phyloP scores from a whole-genome alignment of 2,888 invertebrate genomes.

The Pristionchus mayeri region DNA sequence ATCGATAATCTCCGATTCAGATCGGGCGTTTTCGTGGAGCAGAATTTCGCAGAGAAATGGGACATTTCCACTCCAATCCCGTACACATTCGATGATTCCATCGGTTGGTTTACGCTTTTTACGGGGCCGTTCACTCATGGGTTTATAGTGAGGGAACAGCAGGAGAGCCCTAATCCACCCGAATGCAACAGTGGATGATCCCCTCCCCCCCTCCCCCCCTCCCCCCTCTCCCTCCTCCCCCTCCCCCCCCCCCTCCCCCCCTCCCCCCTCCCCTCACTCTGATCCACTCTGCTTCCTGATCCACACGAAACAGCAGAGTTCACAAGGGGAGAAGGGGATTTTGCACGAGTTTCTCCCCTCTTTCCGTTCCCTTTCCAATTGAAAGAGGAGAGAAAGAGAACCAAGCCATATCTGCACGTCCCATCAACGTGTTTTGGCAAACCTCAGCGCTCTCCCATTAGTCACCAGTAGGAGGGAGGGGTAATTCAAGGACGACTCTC shows the following conservation, averaged over 20 bases:
- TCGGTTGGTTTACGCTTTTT: slow-evolving; percentile 52
- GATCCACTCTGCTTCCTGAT: slow-evolving; percentile 2
- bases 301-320: slow-evolving; percentile 1
- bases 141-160: too few species aligned
- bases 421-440: not conserved
- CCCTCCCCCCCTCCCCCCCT: not conserved
- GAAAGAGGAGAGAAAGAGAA: not conserved
- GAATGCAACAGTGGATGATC: not conserved
- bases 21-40: slow-evolving; percentile 51
- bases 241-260: not conserved
- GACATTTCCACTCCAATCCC: slow-evolving; percentile 61
- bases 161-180: not conserved
- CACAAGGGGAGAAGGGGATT: not conserved
- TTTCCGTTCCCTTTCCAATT: not conserved
- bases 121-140: too few species aligned
- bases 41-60: slow-evolving; percentile 58
- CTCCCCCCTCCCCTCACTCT: not conserved
- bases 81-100: slow-evolving; percentile 61
- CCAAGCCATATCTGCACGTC: not conserved
- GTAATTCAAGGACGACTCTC: too few species aligned
- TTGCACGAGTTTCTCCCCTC: too few species aligned
- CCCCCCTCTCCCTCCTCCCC: not conserved
- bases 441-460: not conserved
- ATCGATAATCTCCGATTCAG: not conserved
- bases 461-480: not conserved